Base-by-base conservation (phyloP, 2,113 vertebrate genomes). In the Machaerirhynchus nigripectus region DNA sequence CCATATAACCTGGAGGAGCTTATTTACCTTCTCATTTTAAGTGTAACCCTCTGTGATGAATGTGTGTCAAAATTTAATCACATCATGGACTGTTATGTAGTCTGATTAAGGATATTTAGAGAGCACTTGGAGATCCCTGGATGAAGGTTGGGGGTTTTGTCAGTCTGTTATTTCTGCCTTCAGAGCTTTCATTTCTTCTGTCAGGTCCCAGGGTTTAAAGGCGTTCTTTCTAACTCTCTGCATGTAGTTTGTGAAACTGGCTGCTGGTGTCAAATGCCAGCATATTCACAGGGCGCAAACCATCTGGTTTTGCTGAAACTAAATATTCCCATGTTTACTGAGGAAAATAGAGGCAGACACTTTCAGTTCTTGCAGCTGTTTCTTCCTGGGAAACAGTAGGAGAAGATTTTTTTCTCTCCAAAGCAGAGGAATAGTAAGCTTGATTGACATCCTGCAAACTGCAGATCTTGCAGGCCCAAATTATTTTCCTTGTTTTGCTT, bases 241-340 rank as follows among this genome's bases (percentile, higher is more conserved):
- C 16, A 10, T 82, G 64, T 33, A 23, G 71, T 68, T 50, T 84
- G 53, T 81, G 87, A 88, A 75, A 87, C 57, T 53, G 94, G 47
- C 79, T 89, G 84, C 84, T 65, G 28, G 76, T 95, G 95, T 97
- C 91, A 96, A 96, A 97, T 74, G 79, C 83, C 78, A 93, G 67
- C 56, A 33, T 89, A 79, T 61, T 90, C 73, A 90, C 77, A 76
- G 61, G 60, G 71, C 27, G 52, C 64, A 95, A 96, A 47, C 89
- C 69, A 91, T 79, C 95, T 94, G 70, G 28, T 90, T 95, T 94
- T 92, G 56, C 89, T 95, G 93, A 95, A 95, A 95, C 78, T 49
- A 77, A 96, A 93, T 94, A 96, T 84, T 94, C 70, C 85, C 4
- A 0, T 95, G 89, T 97, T 96, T 94, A 81, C 78, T 53, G 35